phyloP scores from a whole-genome alignment of 2,888 invertebrate genomes.

The Drosophila planitibia region DNA sequence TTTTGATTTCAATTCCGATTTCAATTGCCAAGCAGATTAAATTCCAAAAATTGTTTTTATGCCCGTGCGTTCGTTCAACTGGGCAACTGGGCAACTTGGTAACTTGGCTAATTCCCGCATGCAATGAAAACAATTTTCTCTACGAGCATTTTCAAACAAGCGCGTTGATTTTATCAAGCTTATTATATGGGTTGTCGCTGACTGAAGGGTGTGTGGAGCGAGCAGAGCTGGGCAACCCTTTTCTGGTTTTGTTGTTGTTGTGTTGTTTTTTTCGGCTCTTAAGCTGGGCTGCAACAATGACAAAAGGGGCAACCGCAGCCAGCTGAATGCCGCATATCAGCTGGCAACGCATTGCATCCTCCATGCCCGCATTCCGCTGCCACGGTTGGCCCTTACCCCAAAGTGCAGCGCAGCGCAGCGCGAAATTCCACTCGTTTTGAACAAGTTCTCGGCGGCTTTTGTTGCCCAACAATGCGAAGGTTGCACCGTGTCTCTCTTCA shows the following conservation, averaged over 20 bases:
- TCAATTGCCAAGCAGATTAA: slow-evolving; percentile 61
- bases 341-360: slow-evolving; percentile 64
- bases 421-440: slow-evolving; percentile 81
- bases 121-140: slow-evolving; percentile 71
- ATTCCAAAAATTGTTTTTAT: slow-evolving; percentile 72
- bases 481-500: slow-evolving; percentile 12
- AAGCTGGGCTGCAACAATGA: slow-evolving; percentile 52
- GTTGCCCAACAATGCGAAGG: slow-evolving; percentile 78
- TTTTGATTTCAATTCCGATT: slow-evolving; percentile 37
- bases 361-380: slow-evolving; percentile 48
- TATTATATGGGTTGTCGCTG: slow-evolving; percentile 73
- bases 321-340: slow-evolving; percentile 58
- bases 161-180: slow-evolving; percentile 78
- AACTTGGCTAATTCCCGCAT: slow-evolving; percentile 72
- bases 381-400: slow-evolving; percentile 4
- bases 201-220: neutral
- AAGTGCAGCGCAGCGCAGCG: slow-evolving; percentile 77
- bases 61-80: slow-evolving; percentile 3
- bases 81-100: slow-evolving; percentile 7
- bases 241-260: neutral
- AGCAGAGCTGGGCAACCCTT: slow-evolving; percentile 50
- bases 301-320: slow-evolving; percentile 40
- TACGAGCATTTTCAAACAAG: slow-evolving; percentile 51
- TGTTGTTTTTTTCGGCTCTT: slow-evolving; percentile 47
- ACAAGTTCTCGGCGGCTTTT: slow-evolving; percentile 77